Evolutionary conservation across 2,888 invertebrate genomes (phyloP), one percentile per base, ranked within the genome.

Genomic region (Achlya flavicornis): DNA sequence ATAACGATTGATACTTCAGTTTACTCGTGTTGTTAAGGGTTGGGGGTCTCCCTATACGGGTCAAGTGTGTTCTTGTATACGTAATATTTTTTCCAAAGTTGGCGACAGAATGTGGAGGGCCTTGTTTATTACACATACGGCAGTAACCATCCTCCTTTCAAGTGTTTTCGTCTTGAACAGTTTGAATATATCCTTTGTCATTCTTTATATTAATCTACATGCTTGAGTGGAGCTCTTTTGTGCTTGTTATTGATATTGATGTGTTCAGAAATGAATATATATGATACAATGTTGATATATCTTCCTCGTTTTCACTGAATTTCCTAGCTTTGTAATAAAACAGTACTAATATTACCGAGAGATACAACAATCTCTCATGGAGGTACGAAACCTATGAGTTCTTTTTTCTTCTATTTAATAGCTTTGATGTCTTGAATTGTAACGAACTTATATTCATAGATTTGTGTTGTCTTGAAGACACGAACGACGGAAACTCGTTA

Each of bases 51-150:
- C 10, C 16, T 66, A 64, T 57, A 53, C 16, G 71, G 72, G 76
- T 62, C 38, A 61, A 48, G 41, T 11, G n/a, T 26, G 63, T 64
- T 63, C 64, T 71, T 69, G 75, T 71, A 66, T 74, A 66, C 62
- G 64, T 69, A 74, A 79, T 76, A 77, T 77, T 81, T 81, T 79
- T 74, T 67, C 73, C 68, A 72, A 76, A 76, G 60, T 76, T 72
- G 64, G 72, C 68, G 75, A 69, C 73, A 69, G 64, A 68, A 73
- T 71, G 72, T 64, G 70, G 57, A 71, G 68, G 66, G 65, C 67
- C 64, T 74, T 76, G 73, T 81, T 79, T 81, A 79, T 79, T 76
- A 73, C 76, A 66, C 63, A 68, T 68, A 71, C 66, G 64, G 68
- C 66, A 66, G 73, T 69, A 64, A 64, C 65, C 65, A 68, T 71